Conservation (phyloP, 1,140 invertebrate species). For the Drosophila burlai region DNA sequence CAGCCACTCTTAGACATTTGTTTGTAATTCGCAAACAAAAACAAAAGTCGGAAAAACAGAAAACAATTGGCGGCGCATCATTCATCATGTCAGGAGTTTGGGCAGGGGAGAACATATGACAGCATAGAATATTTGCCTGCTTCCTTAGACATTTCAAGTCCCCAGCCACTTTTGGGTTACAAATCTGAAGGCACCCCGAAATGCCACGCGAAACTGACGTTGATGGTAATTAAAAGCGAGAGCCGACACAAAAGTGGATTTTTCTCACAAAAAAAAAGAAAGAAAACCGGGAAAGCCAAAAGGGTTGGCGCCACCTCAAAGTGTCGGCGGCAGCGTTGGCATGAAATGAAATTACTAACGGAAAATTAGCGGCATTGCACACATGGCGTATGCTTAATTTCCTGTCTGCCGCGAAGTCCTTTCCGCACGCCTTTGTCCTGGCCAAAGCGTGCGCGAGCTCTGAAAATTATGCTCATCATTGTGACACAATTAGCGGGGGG, state of each 20-base stretch:
- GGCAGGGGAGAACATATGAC: conserved; percentile 61
- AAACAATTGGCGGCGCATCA: conserved; percentile 75
- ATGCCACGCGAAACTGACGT: conserved; percentile 59
- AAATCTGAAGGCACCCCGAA: conserved; percentile 45
- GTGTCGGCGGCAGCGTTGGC: conserved; percentile 29
- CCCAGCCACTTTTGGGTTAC: not conserved
- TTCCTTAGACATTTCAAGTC: conserved; percentile 34
- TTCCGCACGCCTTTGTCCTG: conserved; percentile 23
- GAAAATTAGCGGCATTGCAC: conserved; percentile 73
- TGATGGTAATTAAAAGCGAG: conserved; percentile 78
- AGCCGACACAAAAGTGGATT: conserved; percentile 21
- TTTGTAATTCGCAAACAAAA: conserved; percentile 66
- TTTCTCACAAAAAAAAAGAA: not conserved
- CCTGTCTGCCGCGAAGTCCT: conserved; percentile 46
- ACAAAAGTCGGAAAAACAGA: conserved; percentile 59
- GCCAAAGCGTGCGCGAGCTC: conserved; percentile 47
- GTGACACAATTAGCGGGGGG: conserved; percentile 75
- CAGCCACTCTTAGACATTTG: conserved; percentile 60
- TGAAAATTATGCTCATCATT: conserved; percentile 81
- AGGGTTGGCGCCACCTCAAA: conserved; percentile 43
- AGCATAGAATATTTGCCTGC: conserved; percentile 57
- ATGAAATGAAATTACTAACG: conserved; percentile 77
- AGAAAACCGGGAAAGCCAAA: not conserved
- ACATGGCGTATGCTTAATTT: conserved; percentile 78
- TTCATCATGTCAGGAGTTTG: conserved; percentile 58